A percentile compares a stretch with the other conserved stretches of the same genome.
phyloP scores from a whole-genome alignment of 2,888 invertebrate genomes.

The Mythimna loreyi region DNA sequence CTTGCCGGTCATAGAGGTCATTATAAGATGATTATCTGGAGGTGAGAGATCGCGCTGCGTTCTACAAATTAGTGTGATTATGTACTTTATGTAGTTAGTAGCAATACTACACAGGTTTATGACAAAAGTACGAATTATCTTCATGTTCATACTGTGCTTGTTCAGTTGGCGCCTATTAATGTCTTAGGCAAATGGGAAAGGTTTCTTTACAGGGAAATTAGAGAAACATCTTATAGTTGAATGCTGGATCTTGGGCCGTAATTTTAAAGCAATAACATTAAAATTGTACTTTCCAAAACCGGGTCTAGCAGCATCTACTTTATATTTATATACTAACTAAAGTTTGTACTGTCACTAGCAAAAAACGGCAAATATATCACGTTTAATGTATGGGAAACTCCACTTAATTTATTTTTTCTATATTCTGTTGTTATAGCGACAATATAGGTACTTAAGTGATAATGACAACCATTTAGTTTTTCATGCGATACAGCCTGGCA shows the following conservation, averaged over 20 bases:
- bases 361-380: no score
- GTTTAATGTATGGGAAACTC: no score
- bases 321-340: background rate
- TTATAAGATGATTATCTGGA: constrained; percentile 42
- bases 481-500: no score
- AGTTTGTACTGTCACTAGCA: no score
- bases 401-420: no score
- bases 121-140: constrained; percentile 22
- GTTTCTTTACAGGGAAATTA: constrained; percentile 3
- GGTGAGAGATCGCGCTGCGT: constrained; percentile 48
- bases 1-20: constrained; percentile 26
- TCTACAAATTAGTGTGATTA: constrained; percentile 42
- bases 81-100: constrained; percentile 28
- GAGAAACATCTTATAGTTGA: background rate
- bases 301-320: background rate
- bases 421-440: no score
- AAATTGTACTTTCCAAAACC: background rate
- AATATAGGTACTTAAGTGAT: no score
- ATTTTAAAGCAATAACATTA: background rate
- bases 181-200: constrained; percentile 2
- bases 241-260: background rate
- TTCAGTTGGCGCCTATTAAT: constrained; percentile 5
- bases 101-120: constrained; percentile 20
- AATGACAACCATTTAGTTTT: no score
- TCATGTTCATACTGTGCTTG: background rate